phyloP scores from a whole-genome alignment of 2,113 vertebrate species.

The Chaetorhynchus papuensis region DNA sequence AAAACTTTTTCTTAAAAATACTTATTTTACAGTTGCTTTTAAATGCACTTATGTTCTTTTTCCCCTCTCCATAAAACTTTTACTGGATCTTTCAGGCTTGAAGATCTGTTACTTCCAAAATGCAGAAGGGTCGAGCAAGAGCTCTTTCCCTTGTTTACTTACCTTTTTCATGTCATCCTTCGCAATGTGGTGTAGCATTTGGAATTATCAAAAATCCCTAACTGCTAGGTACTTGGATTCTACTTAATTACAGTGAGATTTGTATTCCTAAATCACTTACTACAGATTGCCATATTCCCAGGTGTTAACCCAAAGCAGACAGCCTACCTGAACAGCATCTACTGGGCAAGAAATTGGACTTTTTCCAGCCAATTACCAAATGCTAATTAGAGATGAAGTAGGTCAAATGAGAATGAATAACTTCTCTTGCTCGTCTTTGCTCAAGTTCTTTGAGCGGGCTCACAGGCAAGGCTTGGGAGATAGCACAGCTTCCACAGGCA shows the following conservation, averaged over 20 bases:
- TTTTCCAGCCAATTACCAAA: conserved; percentile 36
- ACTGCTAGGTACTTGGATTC: not conserved
- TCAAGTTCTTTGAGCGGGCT: not conserved
- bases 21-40: not conserved
- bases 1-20: not conserved
- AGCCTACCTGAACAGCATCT: not conserved
- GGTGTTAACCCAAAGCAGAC: not conserved
- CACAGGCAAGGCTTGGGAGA: not conserved
- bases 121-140: not conserved
- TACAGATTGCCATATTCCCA: not conserved
- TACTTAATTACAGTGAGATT: not conserved
- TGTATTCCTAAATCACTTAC: not conserved
- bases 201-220: not conserved
- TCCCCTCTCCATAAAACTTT: not conserved
- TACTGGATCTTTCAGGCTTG: not conserved
- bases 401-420: conserved; percentile 28
- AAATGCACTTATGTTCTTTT: not conserved
- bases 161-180: not conserved
- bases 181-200: not conserved
- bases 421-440: not conserved
- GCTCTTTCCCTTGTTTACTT: not conserved
- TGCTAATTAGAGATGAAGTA: conserved; percentile 34
- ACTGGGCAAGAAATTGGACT: not conserved
- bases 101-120: not conserved
- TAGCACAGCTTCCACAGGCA: not conserved